Evolutionary conservation across 2,113 vertebrate genomes (phyloP).

Genomic region (Varanus komodoensis): DNA sequence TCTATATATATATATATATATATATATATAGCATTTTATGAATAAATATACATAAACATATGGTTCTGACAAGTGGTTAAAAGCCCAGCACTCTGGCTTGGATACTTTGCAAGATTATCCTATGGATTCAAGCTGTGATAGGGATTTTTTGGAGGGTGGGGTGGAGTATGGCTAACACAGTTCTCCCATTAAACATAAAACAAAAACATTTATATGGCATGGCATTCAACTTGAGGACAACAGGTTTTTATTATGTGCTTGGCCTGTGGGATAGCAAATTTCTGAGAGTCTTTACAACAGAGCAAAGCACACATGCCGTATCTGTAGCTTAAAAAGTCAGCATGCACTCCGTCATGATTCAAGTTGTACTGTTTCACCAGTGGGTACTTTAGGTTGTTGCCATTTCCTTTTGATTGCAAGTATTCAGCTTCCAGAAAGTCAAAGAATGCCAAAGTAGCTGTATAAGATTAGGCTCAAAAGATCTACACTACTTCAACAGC

Average conservation of each 20-base stretch:
- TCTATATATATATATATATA: too few relatives aligned
- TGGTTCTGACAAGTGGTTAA: neutral
- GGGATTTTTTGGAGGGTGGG: too few relatives aligned
- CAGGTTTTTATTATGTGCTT: conserved; percentile 57
- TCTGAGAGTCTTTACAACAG: conserved; percentile 59
- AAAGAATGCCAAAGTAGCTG: neutral
- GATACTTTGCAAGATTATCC: conserved; percentile 44
- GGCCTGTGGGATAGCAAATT: conserved; percentile 57
- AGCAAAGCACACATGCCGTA: conserved; percentile 55
- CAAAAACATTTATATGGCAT: conserved; percentile 69
- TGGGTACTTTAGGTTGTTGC: conserved; percentile 23
- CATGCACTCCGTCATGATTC: conserved; percentile 31
- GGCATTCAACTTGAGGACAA: conserved; percentile 75
- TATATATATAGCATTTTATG: neutral
- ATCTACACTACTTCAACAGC: neutral
- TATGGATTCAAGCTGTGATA: conserved; percentile 43
- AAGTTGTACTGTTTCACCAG: conserved; percentile 46
- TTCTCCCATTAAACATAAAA: conserved; percentile 73
- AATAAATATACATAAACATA: conserved; percentile 26
- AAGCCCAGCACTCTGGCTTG: conserved; percentile 23
- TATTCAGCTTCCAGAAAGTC: conserved; percentile 32
- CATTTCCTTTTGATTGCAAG: conserved; percentile 13
- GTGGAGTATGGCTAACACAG: conserved; percentile 64
- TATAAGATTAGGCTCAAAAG: fast-evolving
- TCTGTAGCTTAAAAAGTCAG: neutral